Conservation (phyloP, 1,140 invertebrate genomes). For the Aphaenogaster rudis region DNA sequence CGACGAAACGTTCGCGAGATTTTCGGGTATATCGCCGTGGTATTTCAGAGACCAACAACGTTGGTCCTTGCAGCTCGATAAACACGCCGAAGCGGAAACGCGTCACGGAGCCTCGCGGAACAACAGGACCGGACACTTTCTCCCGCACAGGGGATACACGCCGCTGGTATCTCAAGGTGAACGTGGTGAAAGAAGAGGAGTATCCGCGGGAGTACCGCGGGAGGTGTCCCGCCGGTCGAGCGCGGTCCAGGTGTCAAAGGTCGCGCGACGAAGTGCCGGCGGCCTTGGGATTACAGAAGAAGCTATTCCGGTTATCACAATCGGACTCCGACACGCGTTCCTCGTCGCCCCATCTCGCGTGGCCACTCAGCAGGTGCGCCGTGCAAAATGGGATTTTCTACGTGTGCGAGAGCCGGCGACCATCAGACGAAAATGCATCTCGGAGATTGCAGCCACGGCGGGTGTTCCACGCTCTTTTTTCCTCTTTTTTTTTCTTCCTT, state of each 20-base stretch:
- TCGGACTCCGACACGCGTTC: constrained; percentile 39
- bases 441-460: constrained; percentile 38
- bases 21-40: not conserved
- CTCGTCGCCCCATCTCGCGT: constrained; percentile 26
- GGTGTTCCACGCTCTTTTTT: constrained; percentile 12
- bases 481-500: not conserved
- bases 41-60: not conserved
- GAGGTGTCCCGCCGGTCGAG: constrained; percentile 45
- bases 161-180: constrained; percentile 54
- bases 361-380: constrained; percentile 54
- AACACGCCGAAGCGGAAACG: constrained; percentile 25
- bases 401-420: constrained; percentile 37
- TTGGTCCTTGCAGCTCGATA: not conserved
- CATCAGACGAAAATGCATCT: constrained; percentile 8
- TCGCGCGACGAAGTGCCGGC: constrained; percentile 19
- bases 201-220: not conserved
- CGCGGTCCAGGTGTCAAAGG: constrained; percentile 55
- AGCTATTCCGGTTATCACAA: constrained; percentile 67
- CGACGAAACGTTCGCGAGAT: not conserved
- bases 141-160: not conserved
- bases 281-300: constrained; percentile 53
- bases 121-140: constrained; percentile 40
- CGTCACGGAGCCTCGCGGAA: not conserved
- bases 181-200: constrained; percentile 52
- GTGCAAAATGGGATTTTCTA: constrained; percentile 58